Conservation (phyloP, 2,113 vertebrate genomes). For the Marcusenius ussheri region DNA sequence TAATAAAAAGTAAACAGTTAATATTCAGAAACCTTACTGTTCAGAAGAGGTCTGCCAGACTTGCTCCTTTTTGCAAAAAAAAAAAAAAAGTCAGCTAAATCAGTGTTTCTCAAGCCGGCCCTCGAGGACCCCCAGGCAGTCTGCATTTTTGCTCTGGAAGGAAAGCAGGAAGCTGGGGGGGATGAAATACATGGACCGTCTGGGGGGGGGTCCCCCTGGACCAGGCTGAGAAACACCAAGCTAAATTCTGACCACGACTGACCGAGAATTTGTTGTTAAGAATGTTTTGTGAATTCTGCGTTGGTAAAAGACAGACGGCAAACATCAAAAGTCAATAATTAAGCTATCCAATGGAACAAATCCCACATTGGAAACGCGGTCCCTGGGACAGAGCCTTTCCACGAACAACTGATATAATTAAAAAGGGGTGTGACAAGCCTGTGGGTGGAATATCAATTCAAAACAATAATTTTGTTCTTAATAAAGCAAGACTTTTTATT, state of each 20-base stretch:
- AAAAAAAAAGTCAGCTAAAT: neutral
- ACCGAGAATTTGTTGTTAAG: neutral
- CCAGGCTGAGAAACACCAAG: neutral
- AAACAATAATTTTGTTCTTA: neutral
- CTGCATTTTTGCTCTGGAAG: neutral
- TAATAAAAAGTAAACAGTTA: neutral
- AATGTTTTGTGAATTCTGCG: neutral
- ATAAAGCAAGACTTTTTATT: neutral
- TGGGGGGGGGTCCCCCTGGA: neutral
- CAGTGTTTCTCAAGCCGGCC: neutral
- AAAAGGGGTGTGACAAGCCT: neutral
- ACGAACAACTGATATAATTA: neutral
- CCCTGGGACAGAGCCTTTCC: neutral
- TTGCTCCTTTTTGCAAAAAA: neutral
- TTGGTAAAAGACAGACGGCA: neutral
- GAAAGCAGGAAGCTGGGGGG: neutral
- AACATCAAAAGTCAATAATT: neutral
- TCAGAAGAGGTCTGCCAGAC: neutral
- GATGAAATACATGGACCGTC: neutral
- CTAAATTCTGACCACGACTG: neutral
- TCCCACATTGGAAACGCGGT: neutral
- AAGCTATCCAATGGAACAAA: neutral
- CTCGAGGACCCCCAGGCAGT: neutral
- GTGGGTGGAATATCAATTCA: neutral
- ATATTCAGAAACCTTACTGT: neutral